Base-by-base conservation (phyloP, 1,140 invertebrate genomes). In the Protaetia brevitarsis region DNA sequence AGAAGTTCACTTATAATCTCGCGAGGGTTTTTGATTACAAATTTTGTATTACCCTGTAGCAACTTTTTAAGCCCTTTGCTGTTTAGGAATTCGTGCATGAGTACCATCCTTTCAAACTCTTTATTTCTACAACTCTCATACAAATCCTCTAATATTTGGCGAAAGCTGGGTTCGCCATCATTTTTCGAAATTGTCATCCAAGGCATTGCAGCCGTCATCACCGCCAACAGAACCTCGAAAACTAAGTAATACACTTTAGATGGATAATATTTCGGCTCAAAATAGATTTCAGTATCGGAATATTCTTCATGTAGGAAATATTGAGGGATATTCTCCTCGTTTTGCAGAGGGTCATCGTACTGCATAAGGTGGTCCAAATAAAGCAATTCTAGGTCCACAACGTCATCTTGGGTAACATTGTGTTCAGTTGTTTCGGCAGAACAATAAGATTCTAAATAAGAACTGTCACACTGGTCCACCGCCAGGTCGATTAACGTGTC, bases 71-170 rank as follows among this genome's bases (percentile, higher is more conserved):
- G 71, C 7, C 51, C 19, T 7, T 66, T 29, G 51, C 51, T 37
- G 34, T 74, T 73, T 19, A 75, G 65, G 67, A 73, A 73, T 23
- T 74, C 65, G 58, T 74, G 73, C 2, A 68, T 64, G 11, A 76
- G 67, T 7, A 76, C 75, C 6, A 64, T 60, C 31, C 65, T 58
- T 26, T 74, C 70, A 58, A 76, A 75, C 10, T 68, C 27, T 5
- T 63, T 45, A 60, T 71, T 72, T 19, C 31, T 57, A 30, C 66
- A 65, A 5, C 57, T 34, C 23, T 71, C 63, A 34, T 69, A 75
- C 34, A 73, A 66, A 28, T 66, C 19, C 21, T 68, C 69, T 0
- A 72, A 60, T 11, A 41, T 45, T 29, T 76, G 70, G 8, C 66
- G 64, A 36, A 76, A 72, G 37, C 66, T 76, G 26, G 67, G 26